phyloP scores from a whole-genome alignment of 2,113 vertebrate species.

The Gnathonemus echidnorhynchus region DNA sequence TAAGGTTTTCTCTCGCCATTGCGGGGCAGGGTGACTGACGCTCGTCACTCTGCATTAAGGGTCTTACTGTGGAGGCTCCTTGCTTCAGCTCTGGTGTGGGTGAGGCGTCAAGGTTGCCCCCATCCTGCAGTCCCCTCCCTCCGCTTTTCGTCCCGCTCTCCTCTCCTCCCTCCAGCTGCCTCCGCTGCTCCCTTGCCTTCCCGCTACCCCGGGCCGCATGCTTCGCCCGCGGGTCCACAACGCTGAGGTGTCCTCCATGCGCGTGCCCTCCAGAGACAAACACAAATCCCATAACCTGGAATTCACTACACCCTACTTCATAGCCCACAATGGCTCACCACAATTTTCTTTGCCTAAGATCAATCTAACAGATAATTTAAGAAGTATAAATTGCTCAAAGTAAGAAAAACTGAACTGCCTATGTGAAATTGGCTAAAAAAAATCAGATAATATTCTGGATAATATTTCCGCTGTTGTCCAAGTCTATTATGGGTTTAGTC shows the following conservation, averaged over 20 bases:
- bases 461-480: background rate
- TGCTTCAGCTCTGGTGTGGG: background rate
- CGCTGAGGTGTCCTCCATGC: constrained; percentile 22
- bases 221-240: constrained; percentile 22
- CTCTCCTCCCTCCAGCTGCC: constrained; percentile 10
- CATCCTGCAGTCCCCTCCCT: background rate
- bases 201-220: constrained; percentile 5
- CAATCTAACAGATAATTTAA: background rate
- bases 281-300: constrained; percentile 18
- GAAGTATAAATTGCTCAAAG: background rate
- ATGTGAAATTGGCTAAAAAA: background rate
- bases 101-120: background rate
- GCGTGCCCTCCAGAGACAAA: constrained; percentile 32
- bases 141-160: background rate
- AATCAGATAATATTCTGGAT: background rate
- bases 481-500: constrained; percentile 6
- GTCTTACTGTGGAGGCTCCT: background rate
- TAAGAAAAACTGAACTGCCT: background rate
- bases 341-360: background rate
- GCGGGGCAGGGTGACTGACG: background rate
- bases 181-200: constrained; percentile 3
- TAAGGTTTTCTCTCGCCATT: background rate
- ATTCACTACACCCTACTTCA: background rate
- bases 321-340: background rate
- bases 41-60: background rate